Conservation (phyloP, 2,888 invertebrate genomes). For the Clostera curtula region DNA sequence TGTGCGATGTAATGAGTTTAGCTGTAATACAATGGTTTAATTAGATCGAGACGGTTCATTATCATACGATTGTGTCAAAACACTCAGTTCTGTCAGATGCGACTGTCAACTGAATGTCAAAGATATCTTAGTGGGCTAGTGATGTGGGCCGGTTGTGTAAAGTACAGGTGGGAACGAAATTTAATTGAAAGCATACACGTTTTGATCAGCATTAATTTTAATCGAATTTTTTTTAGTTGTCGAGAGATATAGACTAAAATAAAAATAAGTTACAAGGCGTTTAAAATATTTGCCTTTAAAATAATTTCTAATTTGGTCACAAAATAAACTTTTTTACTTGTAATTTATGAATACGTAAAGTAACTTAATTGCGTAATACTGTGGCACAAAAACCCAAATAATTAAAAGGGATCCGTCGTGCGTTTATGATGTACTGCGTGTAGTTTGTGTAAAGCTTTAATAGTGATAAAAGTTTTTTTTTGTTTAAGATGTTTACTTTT, state of each 20-base stretch:
- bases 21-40: constrained; percentile 53
- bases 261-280: too few relatives aligned
- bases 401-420: too few relatives aligned
- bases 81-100: constrained; percentile 36
- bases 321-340: too few relatives aligned
- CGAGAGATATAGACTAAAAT: too few relatives aligned
- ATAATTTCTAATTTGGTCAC: not conserved
- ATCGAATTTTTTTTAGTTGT: too few relatives aligned
- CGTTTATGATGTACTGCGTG: too few relatives aligned
- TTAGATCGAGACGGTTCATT: constrained; percentile 52
- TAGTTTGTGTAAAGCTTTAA: too few relatives aligned
- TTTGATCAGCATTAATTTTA: not conserved
- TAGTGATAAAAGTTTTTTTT: too few relatives aligned
- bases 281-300: not conserved
- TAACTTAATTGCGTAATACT: too few relatives aligned
- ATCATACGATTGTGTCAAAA: constrained; percentile 60
- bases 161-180: constrained; percentile 28
- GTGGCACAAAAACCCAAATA: too few relatives aligned
- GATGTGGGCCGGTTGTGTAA: constrained; percentile 28
- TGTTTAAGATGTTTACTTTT: too few relatives aligned
- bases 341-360: too few relatives aligned
- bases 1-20: constrained; percentile 49
- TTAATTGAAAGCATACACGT: not conserved
- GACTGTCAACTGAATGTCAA: constrained; percentile 60
- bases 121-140: constrained; percentile 38